Base-by-base conservation (phyloP, 1,140 invertebrate genomes). In the Listronotus oregonensis region DNA sequence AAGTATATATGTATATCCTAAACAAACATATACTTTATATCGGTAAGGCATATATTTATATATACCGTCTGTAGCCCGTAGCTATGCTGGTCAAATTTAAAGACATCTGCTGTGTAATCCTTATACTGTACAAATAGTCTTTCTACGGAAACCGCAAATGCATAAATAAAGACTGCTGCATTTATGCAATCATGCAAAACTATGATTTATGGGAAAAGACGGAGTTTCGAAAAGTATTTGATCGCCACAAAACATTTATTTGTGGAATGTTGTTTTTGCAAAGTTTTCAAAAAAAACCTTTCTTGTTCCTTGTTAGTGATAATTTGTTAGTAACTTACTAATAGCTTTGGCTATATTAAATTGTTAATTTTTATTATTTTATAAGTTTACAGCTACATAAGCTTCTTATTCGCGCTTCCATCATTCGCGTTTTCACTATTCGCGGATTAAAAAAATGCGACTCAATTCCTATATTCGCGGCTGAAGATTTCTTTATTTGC, bases 1-100 rank as follows among this genome's bases (percentile, higher is more conserved):
- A 18, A 43, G 8, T 37, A 12, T 37, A 56, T 14, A 15, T 39
- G 27, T n/a, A 12, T n/a, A 14, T 34, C 51, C 34, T 54, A 54
- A 54, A 43, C 31, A 55, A 40, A 55, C 40, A 42, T 55, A 37
- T 37, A 52, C 50, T 34, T 37, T 37, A 27, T 8, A 52, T 34
- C 31, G 14, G 8, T 21, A 49, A 21, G 15, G 10, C 12, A 21
- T 27, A 49, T 27, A 27, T 27, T 49, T 49, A 49, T 21, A 49
- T 49, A 17, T 49, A 27, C 46, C 10, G 15, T 49, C 15, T 49
- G 46, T 5, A 49, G 15, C 46, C 46, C 12, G 7, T 4, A 27
- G 15, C 18, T 18, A 49, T 18, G 8, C 7, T 27, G 18, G 15
- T 49, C 46, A 49, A 49, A 21, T 21, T 21, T 49, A 18, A 21